Evolutionary conservation across 2,888 invertebrate species (phyloP).

Genomic region (Anthophora plumipes): DNA sequence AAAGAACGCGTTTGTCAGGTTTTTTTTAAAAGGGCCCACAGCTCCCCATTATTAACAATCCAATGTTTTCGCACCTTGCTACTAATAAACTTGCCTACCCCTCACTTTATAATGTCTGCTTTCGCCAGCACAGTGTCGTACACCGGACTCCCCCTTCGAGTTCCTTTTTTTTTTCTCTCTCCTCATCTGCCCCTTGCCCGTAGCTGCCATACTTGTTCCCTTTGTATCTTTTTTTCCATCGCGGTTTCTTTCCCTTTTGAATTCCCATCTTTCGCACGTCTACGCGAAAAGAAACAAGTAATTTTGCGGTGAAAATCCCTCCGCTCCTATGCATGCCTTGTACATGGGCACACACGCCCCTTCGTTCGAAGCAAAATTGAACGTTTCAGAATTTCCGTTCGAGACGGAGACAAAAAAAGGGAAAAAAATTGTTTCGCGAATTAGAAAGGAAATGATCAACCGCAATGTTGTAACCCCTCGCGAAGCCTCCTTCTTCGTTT

Average conservation of each 20-base stretch:
- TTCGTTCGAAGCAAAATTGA: background rate
- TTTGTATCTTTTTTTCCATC: conserved; percentile 40
- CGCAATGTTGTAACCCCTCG: background rate
- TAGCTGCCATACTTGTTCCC: conserved; percentile 23
- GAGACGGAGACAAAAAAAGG: rapidly evolving
- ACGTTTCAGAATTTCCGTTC: background rate
- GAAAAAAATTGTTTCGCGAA: background rate
- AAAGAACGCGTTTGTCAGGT: conserved; percentile 28
- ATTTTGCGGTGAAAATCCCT: conserved; percentile 38
- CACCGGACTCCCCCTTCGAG: conserved; percentile 62
- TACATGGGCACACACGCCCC: background rate
- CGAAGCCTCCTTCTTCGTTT: background rate
- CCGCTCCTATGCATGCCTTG: background rate
- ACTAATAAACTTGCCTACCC: conserved; percentile 65
- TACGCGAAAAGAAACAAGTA: conserved; percentile 36
- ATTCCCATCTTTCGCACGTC: conserved; percentile 40
- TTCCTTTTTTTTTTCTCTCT: conserved; percentile 30
- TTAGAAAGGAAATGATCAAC: background rate
- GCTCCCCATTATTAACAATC: conserved; percentile 54
- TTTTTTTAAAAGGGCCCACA: conserved; percentile 47
- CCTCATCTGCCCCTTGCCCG: conserved; percentile 16
- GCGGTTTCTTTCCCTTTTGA: conserved; percentile 30
- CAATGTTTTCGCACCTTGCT: conserved; percentile 68
- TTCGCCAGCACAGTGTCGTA: conserved; percentile 51
- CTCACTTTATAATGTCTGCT: conserved; percentile 62